These are phyloP conservation scores for Drosophila diplacantha DNA, from an alignment of 2,888 invertebrate species.

Conservation along the genomic window DNA sequence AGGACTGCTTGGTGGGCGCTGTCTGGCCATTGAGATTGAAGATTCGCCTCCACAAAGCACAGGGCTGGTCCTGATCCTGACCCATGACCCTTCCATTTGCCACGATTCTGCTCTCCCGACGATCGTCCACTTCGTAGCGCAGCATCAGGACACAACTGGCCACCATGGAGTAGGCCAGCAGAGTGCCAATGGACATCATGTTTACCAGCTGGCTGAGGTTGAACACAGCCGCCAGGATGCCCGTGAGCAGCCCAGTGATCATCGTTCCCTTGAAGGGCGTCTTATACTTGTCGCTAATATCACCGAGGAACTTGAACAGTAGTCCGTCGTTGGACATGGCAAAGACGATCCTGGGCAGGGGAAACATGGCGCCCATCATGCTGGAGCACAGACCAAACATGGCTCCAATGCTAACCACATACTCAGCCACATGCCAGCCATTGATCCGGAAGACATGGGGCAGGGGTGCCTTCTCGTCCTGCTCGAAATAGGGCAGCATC, in stretches of 20 bases:
- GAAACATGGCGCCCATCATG: slow-evolving; percentile 90
- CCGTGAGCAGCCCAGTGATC: slow-evolving; percentile 86
- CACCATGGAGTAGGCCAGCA: slow-evolving; percentile 86
- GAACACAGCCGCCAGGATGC: slow-evolving; percentile 84
- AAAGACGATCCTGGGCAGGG: slow-evolving; percentile 90
- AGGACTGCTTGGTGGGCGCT: slow-evolving; percentile 77
- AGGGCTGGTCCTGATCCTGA: slow-evolving; percentile 46
- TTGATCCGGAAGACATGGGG: slow-evolving; percentile 86
- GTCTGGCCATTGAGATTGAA: slow-evolving; percentile 77
- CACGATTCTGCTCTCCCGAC: slow-evolving; percentile 53
- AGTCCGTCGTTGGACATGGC: slow-evolving; percentile 93
- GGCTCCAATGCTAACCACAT: slow-evolving; percentile 90
- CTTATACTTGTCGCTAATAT: slow-evolving; percentile 85
- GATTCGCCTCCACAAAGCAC: slow-evolving; percentile 72
- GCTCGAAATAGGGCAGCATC: slow-evolving; percentile 77
- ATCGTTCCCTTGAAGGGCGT: slow-evolving; percentile 88
- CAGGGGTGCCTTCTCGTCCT: slow-evolving; percentile 88
- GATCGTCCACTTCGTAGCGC: slow-evolving; percentile 79
- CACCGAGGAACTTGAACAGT: slow-evolving; percentile 86
- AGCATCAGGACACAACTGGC: slow-evolving; percentile 85
- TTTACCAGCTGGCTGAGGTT: slow-evolving; percentile 85
- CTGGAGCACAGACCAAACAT: slow-evolving; percentile 91
- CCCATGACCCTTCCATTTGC: slow-evolving; percentile 51
- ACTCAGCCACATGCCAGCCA: slow-evolving; percentile 88
- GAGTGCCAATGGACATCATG: slow-evolving; percentile 89